These are phyloP conservation scores for Melikaiella ostensackeni DNA, from an alignment of 2,888 invertebrate species.

Conservation along the genomic window DNA sequence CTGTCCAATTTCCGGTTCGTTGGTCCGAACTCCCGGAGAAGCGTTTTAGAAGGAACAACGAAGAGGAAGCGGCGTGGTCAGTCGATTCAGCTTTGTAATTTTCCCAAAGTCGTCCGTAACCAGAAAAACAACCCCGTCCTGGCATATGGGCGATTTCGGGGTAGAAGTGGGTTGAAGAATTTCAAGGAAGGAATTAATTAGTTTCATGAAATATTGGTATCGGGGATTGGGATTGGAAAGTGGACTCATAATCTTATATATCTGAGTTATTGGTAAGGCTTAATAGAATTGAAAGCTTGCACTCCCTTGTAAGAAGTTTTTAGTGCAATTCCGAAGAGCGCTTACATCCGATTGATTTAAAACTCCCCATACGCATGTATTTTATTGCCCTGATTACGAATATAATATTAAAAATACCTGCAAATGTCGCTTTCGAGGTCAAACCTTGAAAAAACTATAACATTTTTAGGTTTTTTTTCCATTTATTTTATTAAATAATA, in stretches of 20 bases:
- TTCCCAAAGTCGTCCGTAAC: slow-evolving; percentile 13
- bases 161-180: neutral
- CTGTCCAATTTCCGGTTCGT: slow-evolving; percentile 61
- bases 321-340: too few species aligned
- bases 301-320: too few species aligned
- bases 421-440: too few species aligned
- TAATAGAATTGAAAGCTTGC: too few species aligned
- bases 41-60: slow-evolving; percentile 40
- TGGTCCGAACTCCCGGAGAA: slow-evolving; percentile 52
- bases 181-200: neutral
- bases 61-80: slow-evolving; percentile 30
- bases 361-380: too few species aligned
- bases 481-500: too few species aligned
- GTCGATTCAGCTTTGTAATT: slow-evolving; percentile 36
- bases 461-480: too few species aligned
- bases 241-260: neutral
- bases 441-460: too few species aligned
- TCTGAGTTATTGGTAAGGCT: too few species aligned
- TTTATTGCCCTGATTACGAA: too few species aligned
- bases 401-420: too few species aligned
- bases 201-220: neutral
- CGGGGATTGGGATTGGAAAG: neutral
- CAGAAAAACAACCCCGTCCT: slow-evolving; percentile 1
- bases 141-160: neutral
- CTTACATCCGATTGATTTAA: too few species aligned